Conservation (phyloP, 2,113 vertebrate species). For the Myodes glareolus region DNA sequence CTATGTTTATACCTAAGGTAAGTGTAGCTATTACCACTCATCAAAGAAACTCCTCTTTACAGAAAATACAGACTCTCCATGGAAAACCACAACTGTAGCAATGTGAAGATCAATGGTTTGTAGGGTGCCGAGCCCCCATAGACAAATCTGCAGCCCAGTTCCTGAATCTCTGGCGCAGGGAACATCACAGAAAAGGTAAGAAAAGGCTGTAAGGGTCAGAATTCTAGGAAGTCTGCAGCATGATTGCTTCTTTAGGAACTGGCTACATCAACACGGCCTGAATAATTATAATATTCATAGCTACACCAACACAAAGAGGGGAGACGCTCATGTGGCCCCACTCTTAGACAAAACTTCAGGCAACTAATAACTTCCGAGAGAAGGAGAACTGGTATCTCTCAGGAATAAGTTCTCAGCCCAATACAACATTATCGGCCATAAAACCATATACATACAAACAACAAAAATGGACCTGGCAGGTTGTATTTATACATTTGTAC, state of each 20-base stretch:
- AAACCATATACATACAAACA: not conserved
- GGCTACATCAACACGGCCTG: not conserved
- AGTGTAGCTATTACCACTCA: not conserved
- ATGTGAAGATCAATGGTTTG: not conserved
- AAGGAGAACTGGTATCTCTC: not conserved
- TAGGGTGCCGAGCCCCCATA: not conserved
- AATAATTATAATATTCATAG: not conserved
- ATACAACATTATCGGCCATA: not conserved
- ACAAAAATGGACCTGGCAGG: not conserved
- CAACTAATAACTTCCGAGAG: not conserved
- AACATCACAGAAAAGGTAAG: not conserved
- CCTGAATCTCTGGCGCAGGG: not conserved
- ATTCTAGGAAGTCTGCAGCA: not conserved
- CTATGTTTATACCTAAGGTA: not conserved
- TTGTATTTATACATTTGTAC: not conserved
- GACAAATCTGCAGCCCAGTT: not conserved
- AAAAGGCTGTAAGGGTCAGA: not conserved
- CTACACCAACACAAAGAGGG: not conserved
- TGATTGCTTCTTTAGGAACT: not conserved
- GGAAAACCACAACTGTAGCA: not conserved
- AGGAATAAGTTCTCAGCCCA: not conserved
- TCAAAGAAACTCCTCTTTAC: no score
- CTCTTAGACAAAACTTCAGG: not conserved
- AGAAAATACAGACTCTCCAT: not conserved
- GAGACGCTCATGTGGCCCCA: not conserved